phyloP scores from a whole-genome alignment of 1,140 invertebrate species.

The Temnothorax longispinosus region DNA sequence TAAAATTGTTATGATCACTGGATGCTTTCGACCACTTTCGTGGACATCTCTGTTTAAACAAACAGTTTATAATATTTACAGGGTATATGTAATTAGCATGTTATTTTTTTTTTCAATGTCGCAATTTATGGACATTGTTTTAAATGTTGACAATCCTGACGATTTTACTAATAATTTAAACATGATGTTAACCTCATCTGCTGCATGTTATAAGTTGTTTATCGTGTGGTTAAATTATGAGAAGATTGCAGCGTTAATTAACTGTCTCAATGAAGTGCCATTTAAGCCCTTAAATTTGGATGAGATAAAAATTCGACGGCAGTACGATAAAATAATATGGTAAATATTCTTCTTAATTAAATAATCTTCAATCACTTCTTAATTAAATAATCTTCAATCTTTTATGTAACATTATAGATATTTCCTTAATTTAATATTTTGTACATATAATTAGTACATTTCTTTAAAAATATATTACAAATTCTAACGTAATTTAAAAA shows the following conservation, averaged over 20 bases:
- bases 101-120: background rate
- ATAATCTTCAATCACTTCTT: background rate
- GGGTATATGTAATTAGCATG: background rate
- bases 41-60: conserved; percentile 43
- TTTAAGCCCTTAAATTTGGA: conserved; percentile 39
- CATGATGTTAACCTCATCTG: conserved; percentile 57
- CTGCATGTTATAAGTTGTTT: conserved; percentile 56
- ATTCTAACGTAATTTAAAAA: too few relatives aligned
- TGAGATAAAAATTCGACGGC: conserved; percentile 60
- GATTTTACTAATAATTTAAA: conserved; percentile 69
- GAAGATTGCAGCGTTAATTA: conserved; percentile 44
- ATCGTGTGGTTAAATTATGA: conserved; percentile 46
- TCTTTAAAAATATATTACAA: too few relatives aligned
- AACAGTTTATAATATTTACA: conserved; percentile 29
- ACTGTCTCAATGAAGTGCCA: conserved; percentile 10
- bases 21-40: conserved; percentile 35
- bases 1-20: conserved; percentile 10
- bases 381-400: background rate
- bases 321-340: conserved; percentile 62
- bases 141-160: conserved; percentile 51
- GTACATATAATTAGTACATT: too few relatives aligned
- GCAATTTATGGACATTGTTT: conserved; percentile 36
- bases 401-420: background rate
- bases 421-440: background rate
- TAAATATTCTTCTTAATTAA: conserved; percentile 32